Evolutionary conservation across 2,888 invertebrate species (phyloP).

Genomic region (Gastracanthus pulcherrimus): DNA sequence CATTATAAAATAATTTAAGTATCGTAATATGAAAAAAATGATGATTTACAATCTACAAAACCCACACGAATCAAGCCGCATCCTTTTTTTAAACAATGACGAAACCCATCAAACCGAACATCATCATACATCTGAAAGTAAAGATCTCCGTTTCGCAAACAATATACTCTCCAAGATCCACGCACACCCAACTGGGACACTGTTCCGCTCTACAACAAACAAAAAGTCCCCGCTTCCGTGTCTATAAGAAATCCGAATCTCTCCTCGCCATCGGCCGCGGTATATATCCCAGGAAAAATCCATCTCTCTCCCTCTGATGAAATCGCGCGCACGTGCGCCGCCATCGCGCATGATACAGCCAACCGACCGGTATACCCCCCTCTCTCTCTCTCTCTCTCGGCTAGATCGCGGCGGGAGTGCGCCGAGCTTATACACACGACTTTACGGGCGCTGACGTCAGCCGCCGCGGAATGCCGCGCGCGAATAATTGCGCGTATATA

Average conservation of each 20-base stretch:
- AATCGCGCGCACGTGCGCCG: constrained; percentile 1
- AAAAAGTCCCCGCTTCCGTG: not conserved
- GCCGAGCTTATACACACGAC: no score
- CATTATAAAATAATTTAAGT: no score
- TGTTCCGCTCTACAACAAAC: not conserved
- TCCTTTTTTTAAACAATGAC: no score
- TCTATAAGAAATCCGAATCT: not conserved
- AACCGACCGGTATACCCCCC: not conserved
- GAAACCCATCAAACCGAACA: no score
- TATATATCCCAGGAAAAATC: not conserved
- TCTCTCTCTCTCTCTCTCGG: not conserved
- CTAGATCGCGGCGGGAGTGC: not conserved
- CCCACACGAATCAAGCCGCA: no score
- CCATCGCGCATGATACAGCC: not conserved
- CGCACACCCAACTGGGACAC: not conserved
- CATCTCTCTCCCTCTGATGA: constrained; percentile 6
- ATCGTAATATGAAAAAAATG: no score
- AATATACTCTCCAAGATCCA: no score
- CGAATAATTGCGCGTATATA: constrained; percentile 43
- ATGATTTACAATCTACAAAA: no score
- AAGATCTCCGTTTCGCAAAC: no score
- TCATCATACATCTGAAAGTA: no score
- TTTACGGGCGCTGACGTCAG: constrained; percentile 44
- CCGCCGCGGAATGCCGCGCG: constrained; percentile 23
- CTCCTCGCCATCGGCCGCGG: no score